Conservation (phyloP, 2,888 invertebrate species). For the Muschampia plurimacula region DNA sequence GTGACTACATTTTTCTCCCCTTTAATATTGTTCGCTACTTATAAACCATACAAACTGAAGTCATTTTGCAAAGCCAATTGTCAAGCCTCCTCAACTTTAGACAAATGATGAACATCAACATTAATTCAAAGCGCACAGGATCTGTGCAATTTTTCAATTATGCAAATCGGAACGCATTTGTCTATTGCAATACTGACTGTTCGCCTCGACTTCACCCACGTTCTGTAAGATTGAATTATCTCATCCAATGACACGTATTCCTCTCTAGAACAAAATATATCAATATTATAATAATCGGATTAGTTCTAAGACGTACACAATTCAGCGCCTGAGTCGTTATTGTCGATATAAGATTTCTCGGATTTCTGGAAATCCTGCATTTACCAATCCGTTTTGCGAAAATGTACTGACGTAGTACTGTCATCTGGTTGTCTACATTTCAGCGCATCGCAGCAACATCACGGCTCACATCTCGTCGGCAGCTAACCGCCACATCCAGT, state of each 20-base stretch:
- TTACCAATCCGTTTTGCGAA: conserved; percentile 19
- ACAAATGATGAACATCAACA: conserved; percentile 34
- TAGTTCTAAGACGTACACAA: neutral
- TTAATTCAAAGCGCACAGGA: conserved; percentile 35
- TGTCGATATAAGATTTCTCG: neutral
- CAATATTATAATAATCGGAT: neutral
- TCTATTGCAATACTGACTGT: conserved; percentile 36
- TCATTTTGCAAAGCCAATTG: conserved; percentile 14
- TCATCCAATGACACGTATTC: conserved; percentile 18
- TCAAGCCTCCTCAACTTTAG: conserved; percentile 31
- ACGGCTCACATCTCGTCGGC: conserved; percentile 19
- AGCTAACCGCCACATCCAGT: conserved; percentile 1
- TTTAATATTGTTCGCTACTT: neutral
- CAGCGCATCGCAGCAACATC: conserved; percentile 33
- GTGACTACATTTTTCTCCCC: neutral
- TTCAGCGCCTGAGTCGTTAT: conserved; percentile 8
- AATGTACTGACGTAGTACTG: conserved; percentile 15
- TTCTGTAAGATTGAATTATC: conserved; percentile 30
- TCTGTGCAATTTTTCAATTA: conserved; percentile 39
- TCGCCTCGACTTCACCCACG: conserved; percentile 28
- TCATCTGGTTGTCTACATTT: conserved; percentile 35
- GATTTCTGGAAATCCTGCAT: conserved; percentile 10
- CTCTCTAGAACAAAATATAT: neutral
- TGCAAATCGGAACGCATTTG: conserved; percentile 40
- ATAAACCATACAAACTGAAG: neutral